Evolutionary conservation across 2,797 vertebrate genomes (phyloP).

Genomic region (Botia kubotai): DNA sequence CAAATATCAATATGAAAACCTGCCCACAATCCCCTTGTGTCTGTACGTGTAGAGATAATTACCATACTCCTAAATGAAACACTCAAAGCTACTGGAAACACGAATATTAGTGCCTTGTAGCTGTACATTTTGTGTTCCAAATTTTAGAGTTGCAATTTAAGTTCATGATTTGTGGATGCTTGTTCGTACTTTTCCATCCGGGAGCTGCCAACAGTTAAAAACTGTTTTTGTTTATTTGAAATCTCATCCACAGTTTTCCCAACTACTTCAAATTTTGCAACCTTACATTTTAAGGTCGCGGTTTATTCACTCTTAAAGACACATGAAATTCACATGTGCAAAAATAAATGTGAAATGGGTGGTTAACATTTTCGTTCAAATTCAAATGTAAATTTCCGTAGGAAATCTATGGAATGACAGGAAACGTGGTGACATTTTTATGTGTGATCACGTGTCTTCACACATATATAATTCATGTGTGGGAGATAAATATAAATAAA

Average conservation of each 20-base stretch:
- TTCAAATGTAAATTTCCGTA: too few species aligned
- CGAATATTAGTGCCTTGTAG: conserved; percentile 16
- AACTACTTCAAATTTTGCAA: neutral
- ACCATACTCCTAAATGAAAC: neutral
- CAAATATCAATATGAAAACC: conserved; percentile 35
- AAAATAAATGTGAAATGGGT: too few species aligned
- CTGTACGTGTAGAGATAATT: conserved; percentile 32
- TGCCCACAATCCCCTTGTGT: conserved; percentile 14
- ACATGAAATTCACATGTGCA: too few species aligned
- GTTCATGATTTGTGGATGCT: neutral
- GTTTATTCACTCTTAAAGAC: too few species aligned
- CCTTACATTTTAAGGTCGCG: too few species aligned
- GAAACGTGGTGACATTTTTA: too few species aligned
- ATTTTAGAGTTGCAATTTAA: neutral
- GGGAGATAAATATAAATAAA: too few species aligned
- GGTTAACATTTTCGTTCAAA: too few species aligned
- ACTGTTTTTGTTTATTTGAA: neutral
- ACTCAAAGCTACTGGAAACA: neutral
- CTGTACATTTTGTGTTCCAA: conserved; percentile 8
- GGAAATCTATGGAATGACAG: too few species aligned
- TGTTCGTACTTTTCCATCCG: neutral
- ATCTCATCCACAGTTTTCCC: neutral
- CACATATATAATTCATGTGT: too few species aligned
- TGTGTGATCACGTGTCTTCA: too few species aligned
- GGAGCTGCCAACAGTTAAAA: neutral